Conservation (phyloP, 2,888 invertebrate genomes). For the Nasonovia ribisnigri region DNA sequence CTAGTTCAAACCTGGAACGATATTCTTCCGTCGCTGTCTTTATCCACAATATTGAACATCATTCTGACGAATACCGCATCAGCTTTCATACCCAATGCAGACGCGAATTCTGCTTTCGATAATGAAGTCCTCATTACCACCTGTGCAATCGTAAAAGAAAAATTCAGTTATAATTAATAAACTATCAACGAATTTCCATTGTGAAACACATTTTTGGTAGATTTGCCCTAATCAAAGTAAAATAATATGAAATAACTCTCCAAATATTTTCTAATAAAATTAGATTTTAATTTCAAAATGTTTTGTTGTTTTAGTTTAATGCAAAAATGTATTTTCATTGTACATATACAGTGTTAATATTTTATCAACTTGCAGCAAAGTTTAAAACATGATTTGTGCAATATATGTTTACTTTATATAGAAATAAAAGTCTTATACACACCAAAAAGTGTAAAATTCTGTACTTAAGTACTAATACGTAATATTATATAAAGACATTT, state of each 20-base stretch:
- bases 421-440: not conserved
- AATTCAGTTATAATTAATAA: not conserved
- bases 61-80: slow-evolving; percentile 95
- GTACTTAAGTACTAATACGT: not conserved
- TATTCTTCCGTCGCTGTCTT: slow-evolving; percentile 92
- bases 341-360: not conserved
- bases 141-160: not conserved
- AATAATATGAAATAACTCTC: no score
- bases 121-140: slow-evolving; percentile 92
- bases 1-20: slow-evolving; percentile 82
- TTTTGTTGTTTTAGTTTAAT: not conserved
- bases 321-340: not conserved
- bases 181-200: not conserved
- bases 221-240: no score
- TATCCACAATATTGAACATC: slow-evolving; percentile 98
- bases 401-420: not conserved
- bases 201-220: no score
- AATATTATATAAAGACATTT: not conserved
- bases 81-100: slow-evolving; percentile 93
- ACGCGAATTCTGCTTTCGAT: slow-evolving; percentile 93
- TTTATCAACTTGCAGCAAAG: not conserved
- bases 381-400: not conserved
- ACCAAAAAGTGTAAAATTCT: not conserved
- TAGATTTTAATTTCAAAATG: no score
- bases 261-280: no score